Base-by-base conservation (phyloP, 2,797 vertebrate genomes). In the Poeciliopsis gracilis region DNA sequence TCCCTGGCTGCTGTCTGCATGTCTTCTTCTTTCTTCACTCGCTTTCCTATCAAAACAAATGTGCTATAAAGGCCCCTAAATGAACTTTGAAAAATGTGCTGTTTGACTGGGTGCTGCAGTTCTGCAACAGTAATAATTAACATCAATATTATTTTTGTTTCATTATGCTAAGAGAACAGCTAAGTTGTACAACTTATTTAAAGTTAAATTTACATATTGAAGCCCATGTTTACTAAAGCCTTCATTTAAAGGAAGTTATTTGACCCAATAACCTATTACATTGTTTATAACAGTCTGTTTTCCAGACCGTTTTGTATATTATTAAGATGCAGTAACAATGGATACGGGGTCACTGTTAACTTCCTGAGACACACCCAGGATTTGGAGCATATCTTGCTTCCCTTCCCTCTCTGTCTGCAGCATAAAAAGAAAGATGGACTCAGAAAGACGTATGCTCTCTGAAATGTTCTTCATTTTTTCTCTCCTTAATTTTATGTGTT, bases 361-460 rank as follows among this genome's bases (percentile, higher is more conserved):
- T 86, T 93, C 88, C 88, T 61, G 63, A 83, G 77, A 51, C 81
- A 74, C 77, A 55, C 41, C 76, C 87, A 89, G 92, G 93, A 93
- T 79, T 86, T 71, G 18, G 49, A 82, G 69, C 77, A 41, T 75
- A 57, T 84, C 82, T 85, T 77, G 75, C 75, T 90, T 91, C 82
- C 83, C 47, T 23, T 85, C 75, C 77, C 79, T 90, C 85, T 84
- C 73, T 75, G 46, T 13, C 45, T 76, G 7, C 36, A 47, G 77
- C 75, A 76, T 28, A 28, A 70, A 70, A 80, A 87, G 51, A 75
- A 18, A 73, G 75, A 79, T 76, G 74, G 38, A 28, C 78, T 51
- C 41, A 71, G 61, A 73, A 82, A 84, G 59, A 77, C n/a, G 43
- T 76, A 74, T 0, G 3, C 77, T 11, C 38, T 77, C 53, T 55